Evolutionary conservation across 2,888 invertebrate species (phyloP).

Genomic region (Aphrophora alni): DNA sequence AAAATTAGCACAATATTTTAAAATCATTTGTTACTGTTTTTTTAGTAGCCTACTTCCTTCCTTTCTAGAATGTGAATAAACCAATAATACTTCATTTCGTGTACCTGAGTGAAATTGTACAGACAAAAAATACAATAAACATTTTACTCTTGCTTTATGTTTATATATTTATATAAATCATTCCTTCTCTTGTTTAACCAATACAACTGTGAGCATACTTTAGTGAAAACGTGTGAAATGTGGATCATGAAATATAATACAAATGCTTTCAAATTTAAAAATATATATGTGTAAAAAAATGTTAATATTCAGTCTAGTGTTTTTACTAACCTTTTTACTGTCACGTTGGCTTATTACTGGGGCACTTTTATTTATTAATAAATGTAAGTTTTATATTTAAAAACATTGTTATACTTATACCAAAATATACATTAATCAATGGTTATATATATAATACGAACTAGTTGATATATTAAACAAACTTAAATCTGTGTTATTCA

Average conservation of each 20-base stretch:
- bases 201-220: neutral
- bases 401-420: neutral
- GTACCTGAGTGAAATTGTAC: no score
- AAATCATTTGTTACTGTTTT: no score
- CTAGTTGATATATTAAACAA: neutral
- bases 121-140: no score
- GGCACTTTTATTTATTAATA: neutral
- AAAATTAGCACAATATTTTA: no score
- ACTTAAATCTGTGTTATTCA: neutral
- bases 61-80: no score
- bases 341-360: conserved; percentile 2
- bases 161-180: no score
- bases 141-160: no score
- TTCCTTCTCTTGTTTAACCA: neutral
- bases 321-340: neutral
- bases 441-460: neutral
- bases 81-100: no score
- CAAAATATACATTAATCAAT: neutral
- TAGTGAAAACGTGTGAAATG: neutral
- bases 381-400: neutral
- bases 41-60: no score
- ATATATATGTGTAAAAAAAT: neutral
- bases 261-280: neutral
- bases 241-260: neutral
- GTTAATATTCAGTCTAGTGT: neutral